Conservation (phyloP, 2,888 invertebrate genomes). For the Melanophora roralis region DNA sequence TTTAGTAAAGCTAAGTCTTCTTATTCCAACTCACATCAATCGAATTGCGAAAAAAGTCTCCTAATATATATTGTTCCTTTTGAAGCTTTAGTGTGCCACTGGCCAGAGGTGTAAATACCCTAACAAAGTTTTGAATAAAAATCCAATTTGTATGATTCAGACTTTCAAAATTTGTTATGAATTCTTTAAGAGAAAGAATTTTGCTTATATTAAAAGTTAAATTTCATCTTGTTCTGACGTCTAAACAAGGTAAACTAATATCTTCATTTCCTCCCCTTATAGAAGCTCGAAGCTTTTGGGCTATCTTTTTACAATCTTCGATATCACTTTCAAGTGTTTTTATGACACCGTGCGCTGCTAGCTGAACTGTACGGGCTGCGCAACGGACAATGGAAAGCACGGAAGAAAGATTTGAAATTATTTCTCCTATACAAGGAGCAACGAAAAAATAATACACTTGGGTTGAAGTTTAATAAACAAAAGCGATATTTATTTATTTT, state of each 20-base stretch:
- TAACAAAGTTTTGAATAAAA: constrained; percentile 4
- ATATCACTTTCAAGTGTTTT: neutral
- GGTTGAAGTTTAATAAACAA: too few relatives aligned
- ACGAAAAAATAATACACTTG: too few relatives aligned
- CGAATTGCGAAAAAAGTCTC: constrained; percentile 57
- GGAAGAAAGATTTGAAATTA: too few relatives aligned
- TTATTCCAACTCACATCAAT: constrained; percentile 51
- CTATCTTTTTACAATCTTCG: constrained; percentile 3
- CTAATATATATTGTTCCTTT: constrained; percentile 2
- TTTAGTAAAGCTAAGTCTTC: constrained; percentile 31
- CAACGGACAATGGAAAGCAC: neutral
- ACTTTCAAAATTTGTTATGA: neutral
- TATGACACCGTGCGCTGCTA: neutral
- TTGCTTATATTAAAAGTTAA: neutral
- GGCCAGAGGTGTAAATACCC: neutral
- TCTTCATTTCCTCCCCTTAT: constrained; percentile 12
- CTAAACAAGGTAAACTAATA: constrained; percentile 14
- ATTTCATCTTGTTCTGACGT: neutral
- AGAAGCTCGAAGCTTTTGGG: neutral
- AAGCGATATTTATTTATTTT: too few relatives aligned
- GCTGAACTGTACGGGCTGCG: neutral
- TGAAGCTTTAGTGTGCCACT: constrained; percentile 19
- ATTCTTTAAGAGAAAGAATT: neutral
- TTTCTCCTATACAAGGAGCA: too few relatives aligned
- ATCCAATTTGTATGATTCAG: neutral